Percentiles rank a stretch among this genome's conserved stretches.
phyloP scores from a whole-genome alignment of 2,113 vertebrate species.

The Eolophus roseicapilla region DNA sequence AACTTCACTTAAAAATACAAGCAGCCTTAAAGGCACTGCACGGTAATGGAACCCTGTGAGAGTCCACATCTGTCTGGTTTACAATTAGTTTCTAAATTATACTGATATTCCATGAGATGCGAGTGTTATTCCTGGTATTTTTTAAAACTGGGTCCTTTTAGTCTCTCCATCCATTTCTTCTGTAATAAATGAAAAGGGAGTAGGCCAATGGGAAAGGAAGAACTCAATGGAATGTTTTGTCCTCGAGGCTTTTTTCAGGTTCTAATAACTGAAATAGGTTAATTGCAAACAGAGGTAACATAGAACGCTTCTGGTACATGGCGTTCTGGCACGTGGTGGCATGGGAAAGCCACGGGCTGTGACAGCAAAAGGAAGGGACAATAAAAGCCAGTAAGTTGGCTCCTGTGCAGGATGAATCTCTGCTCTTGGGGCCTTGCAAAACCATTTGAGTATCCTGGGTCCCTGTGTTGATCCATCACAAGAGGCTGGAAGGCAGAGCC shows the following conservation, averaged over 20 bases:
- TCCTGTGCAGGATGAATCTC: background rate
- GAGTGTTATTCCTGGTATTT: background rate
- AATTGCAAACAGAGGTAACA: constrained; percentile 3
- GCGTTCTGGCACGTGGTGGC: constrained; percentile 2
- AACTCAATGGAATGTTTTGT: constrained; percentile 52
- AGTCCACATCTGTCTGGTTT: background rate
- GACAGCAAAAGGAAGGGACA: background rate
- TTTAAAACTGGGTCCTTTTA: background rate
- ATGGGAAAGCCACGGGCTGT: background rate
- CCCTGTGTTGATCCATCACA: background rate
- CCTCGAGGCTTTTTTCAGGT: constrained; percentile 13
- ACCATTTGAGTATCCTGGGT: background rate
- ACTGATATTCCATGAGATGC: background rate
- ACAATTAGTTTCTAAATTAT: background rate
- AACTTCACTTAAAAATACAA: background rate
- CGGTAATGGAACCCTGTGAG: background rate
- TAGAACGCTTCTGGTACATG: background rate
- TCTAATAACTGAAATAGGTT: background rate
- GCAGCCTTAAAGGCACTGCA: background rate
- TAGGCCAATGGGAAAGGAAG: constrained; percentile 18
- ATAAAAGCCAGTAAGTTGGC: background rate
- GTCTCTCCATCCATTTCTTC: background rate
- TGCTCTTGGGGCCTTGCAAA: constrained; percentile 17
- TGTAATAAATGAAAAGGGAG: background rate
- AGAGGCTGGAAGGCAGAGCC: constrained; percentile 5